phyloP scores from a whole-genome alignment of 2,797 vertebrate genomes.

The Sorex maritimensis region DNA sequence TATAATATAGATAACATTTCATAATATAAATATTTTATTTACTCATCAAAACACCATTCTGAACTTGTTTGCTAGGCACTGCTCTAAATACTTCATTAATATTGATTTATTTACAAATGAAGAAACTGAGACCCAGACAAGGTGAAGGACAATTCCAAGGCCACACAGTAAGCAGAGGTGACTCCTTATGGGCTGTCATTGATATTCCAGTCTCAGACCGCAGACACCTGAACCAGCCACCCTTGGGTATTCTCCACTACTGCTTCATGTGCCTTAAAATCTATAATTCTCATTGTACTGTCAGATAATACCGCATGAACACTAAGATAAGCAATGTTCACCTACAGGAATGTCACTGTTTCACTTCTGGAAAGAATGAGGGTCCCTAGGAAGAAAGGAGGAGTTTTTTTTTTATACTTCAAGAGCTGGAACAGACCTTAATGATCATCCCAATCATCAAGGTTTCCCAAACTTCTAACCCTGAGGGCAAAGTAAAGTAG shows the following conservation, averaged over 20 bases:
- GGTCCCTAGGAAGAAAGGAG: background rate
- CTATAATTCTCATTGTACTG: background rate
- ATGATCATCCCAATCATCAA: background rate
- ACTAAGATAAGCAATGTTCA: background rate
- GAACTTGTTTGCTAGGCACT: background rate
- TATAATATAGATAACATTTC: background rate
- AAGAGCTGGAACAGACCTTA: background rate
- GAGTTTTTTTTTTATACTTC: slow-evolving; percentile 22
- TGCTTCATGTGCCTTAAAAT: background rate
- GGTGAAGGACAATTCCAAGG: background rate
- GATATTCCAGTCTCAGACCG: background rate
- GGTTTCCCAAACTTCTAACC: slow-evolving; percentile 15
- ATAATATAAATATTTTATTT: slow-evolving; percentile 22
- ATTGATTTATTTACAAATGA: slow-evolving; percentile 1
- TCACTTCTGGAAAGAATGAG: background rate
- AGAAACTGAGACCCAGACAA: background rate
- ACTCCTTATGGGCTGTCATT: background rate
- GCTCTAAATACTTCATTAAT: slow-evolving; percentile 3
- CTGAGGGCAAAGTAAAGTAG: background rate
- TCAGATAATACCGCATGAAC: background rate
- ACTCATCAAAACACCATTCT: slow-evolving; percentile 17
- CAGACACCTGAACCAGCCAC: background rate
- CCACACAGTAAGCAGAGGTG: background rate
- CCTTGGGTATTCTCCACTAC: background rate
- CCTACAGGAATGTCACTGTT: background rate